Evolutionary conservation across 2,888 invertebrate species (phyloP).

Genomic region (Hololepta plana): DNA sequence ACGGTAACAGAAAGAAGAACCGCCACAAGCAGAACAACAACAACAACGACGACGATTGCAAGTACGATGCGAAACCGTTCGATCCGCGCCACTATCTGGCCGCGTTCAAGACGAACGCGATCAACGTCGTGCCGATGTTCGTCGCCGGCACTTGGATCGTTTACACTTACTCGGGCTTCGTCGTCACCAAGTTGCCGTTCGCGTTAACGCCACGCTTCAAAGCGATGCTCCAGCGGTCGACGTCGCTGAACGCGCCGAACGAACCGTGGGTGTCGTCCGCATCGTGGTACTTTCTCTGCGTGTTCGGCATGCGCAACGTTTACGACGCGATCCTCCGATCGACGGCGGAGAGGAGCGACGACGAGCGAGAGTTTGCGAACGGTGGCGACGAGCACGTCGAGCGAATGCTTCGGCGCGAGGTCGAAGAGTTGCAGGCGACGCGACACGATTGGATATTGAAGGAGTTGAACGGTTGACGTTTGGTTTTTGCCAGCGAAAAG

Average conservation of each 20-base stretch:
- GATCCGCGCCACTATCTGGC: slow-evolving; percentile 92
- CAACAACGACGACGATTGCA: background rate
- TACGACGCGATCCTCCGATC: slow-evolving; percentile 89
- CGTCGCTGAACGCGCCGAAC: slow-evolving; percentile 81
- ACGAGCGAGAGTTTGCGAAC: too few species aligned
- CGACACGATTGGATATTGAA: too few species aligned
- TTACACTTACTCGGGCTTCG: slow-evolving; percentile 49
- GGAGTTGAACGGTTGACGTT: too few species aligned
- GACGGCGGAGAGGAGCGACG: too few species aligned
- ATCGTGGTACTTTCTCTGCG: slow-evolving; percentile 97
- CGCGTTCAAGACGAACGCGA: slow-evolving; percentile 92
- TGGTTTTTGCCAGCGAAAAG: too few species aligned
- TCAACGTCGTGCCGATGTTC: slow-evolving; percentile 94
- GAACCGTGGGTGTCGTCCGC: slow-evolving; percentile 98
- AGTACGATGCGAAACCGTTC: slow-evolving; percentile 37
- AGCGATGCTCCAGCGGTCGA: slow-evolving; percentile 93
- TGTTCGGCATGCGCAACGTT: slow-evolving; percentile 88
- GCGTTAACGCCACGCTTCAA: slow-evolving; percentile 91
- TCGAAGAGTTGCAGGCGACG: too few species aligned
- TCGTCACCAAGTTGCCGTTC: slow-evolving; percentile 83
- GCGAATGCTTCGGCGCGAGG: too few species aligned
- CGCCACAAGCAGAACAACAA: background rate
- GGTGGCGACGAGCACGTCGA: too few species aligned
- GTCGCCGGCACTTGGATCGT: slow-evolving; percentile 98
- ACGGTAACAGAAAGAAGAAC: too few species aligned